Conservation (phyloP, 2,113 vertebrate genomes). For the Channa maculata region DNA sequence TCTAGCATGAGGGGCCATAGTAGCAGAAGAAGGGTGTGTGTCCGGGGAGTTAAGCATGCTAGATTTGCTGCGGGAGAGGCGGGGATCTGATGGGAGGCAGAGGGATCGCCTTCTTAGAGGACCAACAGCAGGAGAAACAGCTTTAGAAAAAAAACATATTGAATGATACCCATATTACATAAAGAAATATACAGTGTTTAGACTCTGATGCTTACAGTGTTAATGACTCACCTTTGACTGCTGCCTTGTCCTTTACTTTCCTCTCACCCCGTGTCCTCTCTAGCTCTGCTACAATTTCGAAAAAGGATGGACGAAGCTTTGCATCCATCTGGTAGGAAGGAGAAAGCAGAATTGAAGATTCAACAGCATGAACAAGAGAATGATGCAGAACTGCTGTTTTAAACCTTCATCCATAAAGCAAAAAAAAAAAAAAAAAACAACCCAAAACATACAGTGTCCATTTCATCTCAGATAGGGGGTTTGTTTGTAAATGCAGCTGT, state of each 20-base stretch:
- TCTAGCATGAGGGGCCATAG: conserved; percentile 76
- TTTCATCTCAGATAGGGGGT: too few relatives aligned
- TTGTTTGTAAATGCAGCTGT: too few relatives aligned
- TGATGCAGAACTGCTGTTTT: too few relatives aligned
- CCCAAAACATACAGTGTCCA: too few relatives aligned
- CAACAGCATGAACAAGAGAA: not conserved
- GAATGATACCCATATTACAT: not conserved
- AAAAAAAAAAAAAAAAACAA: too few relatives aligned
- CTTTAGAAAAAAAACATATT: conserved; percentile 9
- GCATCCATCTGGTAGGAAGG: conserved; percentile 60
- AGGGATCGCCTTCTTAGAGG: conserved; percentile 69
- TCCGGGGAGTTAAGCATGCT: conserved; percentile 86
- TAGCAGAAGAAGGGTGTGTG: conserved; percentile 58
- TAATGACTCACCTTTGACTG: conserved; percentile 62
- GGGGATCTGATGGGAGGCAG: conserved; percentile 80
- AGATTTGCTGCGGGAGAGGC: conserved; percentile 90
- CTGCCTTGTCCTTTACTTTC: conserved; percentile 53
- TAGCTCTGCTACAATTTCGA: conserved; percentile 87
- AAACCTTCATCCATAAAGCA: too few relatives aligned
- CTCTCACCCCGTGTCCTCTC: conserved; percentile 78
- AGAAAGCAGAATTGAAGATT: not conserved
- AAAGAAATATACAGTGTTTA: fast-evolving
- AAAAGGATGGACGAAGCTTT: conserved; percentile 87
- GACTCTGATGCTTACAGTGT: fast-evolving
- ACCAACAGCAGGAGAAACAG: conserved; percentile 10